These are phyloP conservation scores for Corticium candelabrum DNA, from an alignment of 37 sponge, comb jelly and placozoan species.

Conservation along the genomic window DNA sequence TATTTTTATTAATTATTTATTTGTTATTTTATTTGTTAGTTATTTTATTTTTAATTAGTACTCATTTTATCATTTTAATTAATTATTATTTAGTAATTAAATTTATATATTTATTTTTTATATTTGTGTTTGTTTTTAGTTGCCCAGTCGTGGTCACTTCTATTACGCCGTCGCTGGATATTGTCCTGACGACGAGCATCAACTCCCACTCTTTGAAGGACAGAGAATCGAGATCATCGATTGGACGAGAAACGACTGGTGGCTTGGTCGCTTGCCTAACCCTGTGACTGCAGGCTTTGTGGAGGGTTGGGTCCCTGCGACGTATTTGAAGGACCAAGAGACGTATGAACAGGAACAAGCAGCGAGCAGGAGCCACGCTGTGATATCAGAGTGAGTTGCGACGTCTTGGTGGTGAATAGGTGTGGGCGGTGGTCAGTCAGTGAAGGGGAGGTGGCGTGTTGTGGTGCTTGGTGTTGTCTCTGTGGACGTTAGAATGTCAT, in stretches of 20 bases:
- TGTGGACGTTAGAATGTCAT: too few relatives aligned
- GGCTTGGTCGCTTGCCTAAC: slow-evolving; percentile 33
- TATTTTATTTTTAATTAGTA: too few relatives aligned
- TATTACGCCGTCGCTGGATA: neutral
- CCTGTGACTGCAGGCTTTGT: neutral
- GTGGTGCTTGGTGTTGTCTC: neutral
- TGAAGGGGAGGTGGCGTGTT: neutral
- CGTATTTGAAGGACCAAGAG: neutral
- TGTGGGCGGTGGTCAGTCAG: neutral
- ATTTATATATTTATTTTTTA: neutral
- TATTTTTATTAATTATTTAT: too few relatives aligned
- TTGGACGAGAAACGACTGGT: slow-evolving; percentile 15
- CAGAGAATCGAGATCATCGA: neutral
- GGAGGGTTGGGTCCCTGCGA: slow-evolving; percentile 9
- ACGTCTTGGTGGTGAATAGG: too few relatives aligned
- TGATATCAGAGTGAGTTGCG: neutral
- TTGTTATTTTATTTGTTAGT: too few relatives aligned
- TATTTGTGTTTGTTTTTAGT: neutral
- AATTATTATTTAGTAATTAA: too few relatives aligned
- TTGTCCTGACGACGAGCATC: neutral
- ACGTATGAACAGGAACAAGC: neutral
- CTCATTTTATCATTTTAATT: too few relatives aligned
- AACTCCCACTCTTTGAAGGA: neutral
- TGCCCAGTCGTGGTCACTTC: neutral
- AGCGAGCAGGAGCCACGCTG: neutral